Evolutionary conservation across 2,888 invertebrate genomes (phyloP).

Genomic region (Zhengitettix transpicula): DNA sequence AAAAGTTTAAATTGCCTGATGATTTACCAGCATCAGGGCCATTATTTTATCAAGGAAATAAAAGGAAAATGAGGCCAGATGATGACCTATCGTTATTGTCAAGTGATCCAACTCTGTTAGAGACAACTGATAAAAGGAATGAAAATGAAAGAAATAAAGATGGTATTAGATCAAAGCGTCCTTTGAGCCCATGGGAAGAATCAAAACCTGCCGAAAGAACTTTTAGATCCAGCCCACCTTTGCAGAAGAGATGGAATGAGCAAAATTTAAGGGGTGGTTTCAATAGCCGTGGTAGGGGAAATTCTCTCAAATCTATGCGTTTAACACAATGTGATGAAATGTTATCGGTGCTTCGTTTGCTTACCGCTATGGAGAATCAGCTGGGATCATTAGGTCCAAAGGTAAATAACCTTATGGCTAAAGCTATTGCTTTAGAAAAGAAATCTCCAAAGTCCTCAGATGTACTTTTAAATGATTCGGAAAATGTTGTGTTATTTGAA

Average conservation of each 20-base stretch:
- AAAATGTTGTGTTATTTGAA: slow-evolving; percentile 60
- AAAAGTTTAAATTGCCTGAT: slow-evolving; percentile 36
- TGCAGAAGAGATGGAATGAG: too few species aligned
- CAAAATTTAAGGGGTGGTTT: too few species aligned
- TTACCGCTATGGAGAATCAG: slow-evolving; percentile 68
- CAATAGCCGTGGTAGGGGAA: too few species aligned
- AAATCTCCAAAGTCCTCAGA: slow-evolving; percentile 55
- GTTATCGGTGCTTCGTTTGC: slow-evolving; percentile 37
- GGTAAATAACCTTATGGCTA: slow-evolving; percentile 53
- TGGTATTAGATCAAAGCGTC: too few species aligned
- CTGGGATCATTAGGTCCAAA: slow-evolving; percentile 65
- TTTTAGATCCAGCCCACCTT: too few species aligned
- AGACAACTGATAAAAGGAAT: slow-evolving; percentile 10
- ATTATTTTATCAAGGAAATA: too few species aligned
- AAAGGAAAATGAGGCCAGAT: background rate
- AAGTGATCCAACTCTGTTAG: slow-evolving; percentile 11
- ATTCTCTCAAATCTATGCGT: too few species aligned
- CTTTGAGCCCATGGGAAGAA: too few species aligned
- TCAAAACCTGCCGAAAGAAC: too few species aligned
- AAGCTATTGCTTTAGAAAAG: slow-evolving; percentile 64
- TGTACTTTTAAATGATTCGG: slow-evolving; percentile 45
- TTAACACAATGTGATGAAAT: background rate
- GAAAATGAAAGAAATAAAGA: slow-evolving; percentile 14
- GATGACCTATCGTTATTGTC: background rate
- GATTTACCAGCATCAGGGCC: slow-evolving; percentile 16